Base-by-base conservation (phyloP, 2,113 vertebrate species). In the Aspiorhynchus laticeps region DNA sequence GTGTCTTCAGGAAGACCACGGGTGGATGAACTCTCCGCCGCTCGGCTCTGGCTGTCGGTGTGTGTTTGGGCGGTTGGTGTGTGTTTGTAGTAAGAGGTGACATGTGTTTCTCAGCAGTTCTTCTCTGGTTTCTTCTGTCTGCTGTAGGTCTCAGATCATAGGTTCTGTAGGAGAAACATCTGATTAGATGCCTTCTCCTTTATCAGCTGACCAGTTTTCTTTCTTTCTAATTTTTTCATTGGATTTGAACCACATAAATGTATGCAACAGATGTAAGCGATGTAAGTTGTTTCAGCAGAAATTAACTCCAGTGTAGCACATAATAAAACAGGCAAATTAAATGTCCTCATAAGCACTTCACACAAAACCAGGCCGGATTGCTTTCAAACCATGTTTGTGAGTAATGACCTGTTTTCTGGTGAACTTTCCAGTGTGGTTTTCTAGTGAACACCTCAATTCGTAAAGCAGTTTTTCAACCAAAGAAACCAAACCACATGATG, bases 1-100 rank as follows among this genome's bases (percentile, higher is more conserved):
- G 91, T 15, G 87, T 91, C 85, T 92, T 93, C 48, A 92, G 79
- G 53, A 92, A 94, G 41, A 88, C 84, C 17, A 90, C n/a, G 1
- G 86, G 88, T 2, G 83, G 87, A 41, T 67, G 73, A 1, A n/a
- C 77, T 71, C 81, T n/a, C 31, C 21, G 5, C 21, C 19, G 51
- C n/a, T 85, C 76, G 1, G 14, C 74, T 51, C 84, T 11, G 19
- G 4, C 36, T 3, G 69, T 12, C 10, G 36, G 76, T 69, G 2
- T 61, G n/a, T 36, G 4, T 77, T n/a, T 61, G 63, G 31, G 41
- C 7, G 10, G 61, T n/a, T 69, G 38, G 2, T 36, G 80, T 46
- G 80, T 46, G 46, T n/a, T 1, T 4, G 2, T 21, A 33, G 75
- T 5, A 3, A 33, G 59, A 5, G 81, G 56, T n/a, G 56, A n/a